Conservation (phyloP, 2,113 vertebrate genomes). For the Poeciliopsis occidentalis region DNA sequence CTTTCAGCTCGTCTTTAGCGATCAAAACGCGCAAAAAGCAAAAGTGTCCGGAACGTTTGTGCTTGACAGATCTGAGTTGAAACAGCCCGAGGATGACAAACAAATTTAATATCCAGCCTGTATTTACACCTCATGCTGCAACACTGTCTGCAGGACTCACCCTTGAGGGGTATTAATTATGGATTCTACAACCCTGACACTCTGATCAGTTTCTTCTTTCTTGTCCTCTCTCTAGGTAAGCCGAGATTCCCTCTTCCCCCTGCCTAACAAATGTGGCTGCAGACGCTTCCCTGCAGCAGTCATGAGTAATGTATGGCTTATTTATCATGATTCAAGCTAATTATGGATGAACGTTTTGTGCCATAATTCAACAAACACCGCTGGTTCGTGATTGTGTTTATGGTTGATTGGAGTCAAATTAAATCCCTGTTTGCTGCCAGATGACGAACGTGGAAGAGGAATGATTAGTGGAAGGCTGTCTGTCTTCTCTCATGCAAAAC, state of each 20-base stretch:
- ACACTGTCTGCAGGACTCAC: conserved; percentile 10
- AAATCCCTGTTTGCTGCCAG: no score
- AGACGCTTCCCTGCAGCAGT: conserved; percentile 30
- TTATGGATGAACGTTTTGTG: conserved; percentile 37
- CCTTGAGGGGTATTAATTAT: conserved; percentile 51
- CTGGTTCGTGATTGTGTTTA: conserved; percentile 51
- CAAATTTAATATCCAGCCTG: no score
- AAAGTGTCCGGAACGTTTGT: no score
- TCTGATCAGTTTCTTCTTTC: conserved; percentile 31
- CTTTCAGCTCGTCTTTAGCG: no score
- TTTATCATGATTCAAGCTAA: conserved; percentile 50
- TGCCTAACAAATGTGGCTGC: conserved; percentile 6
- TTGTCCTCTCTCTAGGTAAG: conserved; percentile 67
- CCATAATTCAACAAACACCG: conserved; percentile 33
- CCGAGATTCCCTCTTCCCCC: conserved; percentile 8
- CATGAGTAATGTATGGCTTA: conserved; percentile 71
- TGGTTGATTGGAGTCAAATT: no score
- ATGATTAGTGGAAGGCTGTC: no score
- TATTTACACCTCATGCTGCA: conserved; percentile 28
- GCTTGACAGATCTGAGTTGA: no score
- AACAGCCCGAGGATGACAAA: no score
- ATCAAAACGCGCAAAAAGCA: no score
- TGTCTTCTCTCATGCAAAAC: no score
- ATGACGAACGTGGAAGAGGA: no score
- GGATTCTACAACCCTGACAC: conserved; percentile 41